Evolutionary conservation across 2,888 invertebrate genomes (phyloP), one percentile per base, ranked within the genome.

Genomic region (Hydropsyche betteni): DNA sequence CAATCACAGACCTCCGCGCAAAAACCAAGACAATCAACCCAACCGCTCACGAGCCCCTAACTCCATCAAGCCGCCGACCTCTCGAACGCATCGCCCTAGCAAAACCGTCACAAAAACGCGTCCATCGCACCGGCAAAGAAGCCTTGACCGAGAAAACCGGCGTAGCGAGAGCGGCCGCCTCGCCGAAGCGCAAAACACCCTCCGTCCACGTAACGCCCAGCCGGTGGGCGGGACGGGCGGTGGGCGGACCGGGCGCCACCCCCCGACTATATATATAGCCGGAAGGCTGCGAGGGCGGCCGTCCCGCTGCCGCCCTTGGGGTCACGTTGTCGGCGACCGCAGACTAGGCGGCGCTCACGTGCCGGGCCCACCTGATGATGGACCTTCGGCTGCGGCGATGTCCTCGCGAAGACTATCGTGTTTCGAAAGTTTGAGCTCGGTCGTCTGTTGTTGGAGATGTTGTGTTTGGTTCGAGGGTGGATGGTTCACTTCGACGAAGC

Each of bases 311-410:
- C 16, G 16, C 58, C 58, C 14, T 58, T 58, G 5, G 14, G 58
- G 58, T 58, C 58, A 58, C 58, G 58, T 58, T 14, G 58, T 8
- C 16, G 24, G 14, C n/a, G 24, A 58, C 58, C 16, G 58, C 58
- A 58, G 58, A 58, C 58, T 2, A 58, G 16, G 8, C 8, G 58
- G 58, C 14, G 24, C 14, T 58, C 58, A 58, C 58, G 58, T 58
- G 58, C 24, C 16, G 58, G 5, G 3, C n/a, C 14, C 58, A 58
- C 58, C 58, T 58, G 58, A 58, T 24, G 14, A 24, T 24, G 16
- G 16, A 58, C 58, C 58, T 58, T 24, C 16, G 7, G 10, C 7
- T 44, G 10, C 10, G 24, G 16, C 58, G 58, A 24, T 24, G 58
- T 58, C 58, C 58, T 58, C 58, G 58, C 16, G 8, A 7, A 8